These are phyloP conservation scores for Chanos chanos DNA, from an alignment of 2,797 vertebrate species.

Conservation along the genomic window DNA sequence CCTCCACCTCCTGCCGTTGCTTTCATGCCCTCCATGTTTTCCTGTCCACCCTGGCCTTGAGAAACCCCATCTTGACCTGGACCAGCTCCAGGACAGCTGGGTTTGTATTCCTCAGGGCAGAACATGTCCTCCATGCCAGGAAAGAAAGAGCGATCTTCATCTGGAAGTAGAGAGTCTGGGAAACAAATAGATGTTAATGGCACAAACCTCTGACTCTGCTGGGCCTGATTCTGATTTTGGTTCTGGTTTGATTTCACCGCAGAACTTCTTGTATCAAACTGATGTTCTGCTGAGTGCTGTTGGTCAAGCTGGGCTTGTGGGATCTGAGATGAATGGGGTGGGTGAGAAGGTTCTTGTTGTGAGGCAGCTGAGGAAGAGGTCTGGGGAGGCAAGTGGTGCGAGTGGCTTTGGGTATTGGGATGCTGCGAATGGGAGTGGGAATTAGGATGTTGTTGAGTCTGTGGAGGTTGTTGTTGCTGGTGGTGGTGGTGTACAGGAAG, in stretches of 20 bases:
- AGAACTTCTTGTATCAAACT: constrained; percentile 72
- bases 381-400: constrained; percentile 65
- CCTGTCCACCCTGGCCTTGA: constrained; percentile 68
- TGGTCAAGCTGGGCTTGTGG: constrained; percentile 69
- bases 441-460: constrained; percentile 42
- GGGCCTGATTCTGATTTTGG: constrained; percentile 63
- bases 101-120: constrained; percentile 86
- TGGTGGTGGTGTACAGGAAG: constrained; percentile 69
- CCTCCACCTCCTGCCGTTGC: constrained; percentile 58
- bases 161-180: constrained; percentile 88
- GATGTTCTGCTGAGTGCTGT: constrained; percentile 79
- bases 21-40: constrained; percentile 72
- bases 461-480: constrained; percentile 55
- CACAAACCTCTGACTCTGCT: constrained; percentile 82
- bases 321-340: constrained; percentile 70
- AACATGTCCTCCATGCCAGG: constrained; percentile 98
- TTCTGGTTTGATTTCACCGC: constrained; percentile 67
- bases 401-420: constrained; percentile 59
- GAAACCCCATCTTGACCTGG: constrained; percentile 73
- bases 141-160: constrained; percentile 91
- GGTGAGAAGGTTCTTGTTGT: constrained; percentile 64
- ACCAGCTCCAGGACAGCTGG: constrained; percentile 71
- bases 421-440: constrained; percentile 56
- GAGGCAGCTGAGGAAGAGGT: constrained; percentile 61
- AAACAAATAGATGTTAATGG: constrained; percentile 94